phyloP scores from a whole-genome alignment of 1,140 invertebrate genomes.

The Drosophila sechellia region DNA sequence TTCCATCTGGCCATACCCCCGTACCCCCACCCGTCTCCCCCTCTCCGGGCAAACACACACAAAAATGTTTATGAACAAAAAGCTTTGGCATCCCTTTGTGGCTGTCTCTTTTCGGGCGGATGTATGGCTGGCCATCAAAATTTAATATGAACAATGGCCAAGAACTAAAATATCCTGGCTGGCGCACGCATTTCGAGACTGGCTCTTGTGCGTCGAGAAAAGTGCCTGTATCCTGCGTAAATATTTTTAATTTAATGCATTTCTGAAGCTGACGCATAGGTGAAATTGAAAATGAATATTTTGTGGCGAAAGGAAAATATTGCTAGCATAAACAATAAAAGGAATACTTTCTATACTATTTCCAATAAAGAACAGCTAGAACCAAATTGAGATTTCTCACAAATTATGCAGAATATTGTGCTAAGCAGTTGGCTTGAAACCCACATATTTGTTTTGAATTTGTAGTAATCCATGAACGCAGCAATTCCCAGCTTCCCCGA shows the following conservation, averaged over 20 bases:
- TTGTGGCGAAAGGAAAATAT: neutral
- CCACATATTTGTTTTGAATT: neutral
- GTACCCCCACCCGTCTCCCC: neutral
- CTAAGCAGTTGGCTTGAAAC: neutral
- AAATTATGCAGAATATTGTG: neutral
- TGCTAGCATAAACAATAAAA: neutral
- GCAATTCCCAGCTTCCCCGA: slow-evolving; percentile 28
- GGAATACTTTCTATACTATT: neutral
- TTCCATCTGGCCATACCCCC: neutral
- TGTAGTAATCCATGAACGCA: neutral
- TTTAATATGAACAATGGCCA: slow-evolving; percentile 60
- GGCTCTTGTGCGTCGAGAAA: neutral
- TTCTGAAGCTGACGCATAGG: slow-evolving; percentile 19
- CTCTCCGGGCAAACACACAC: slow-evolving; percentile 43
- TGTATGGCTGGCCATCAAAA: slow-evolving; percentile 54
- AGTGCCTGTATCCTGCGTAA: slow-evolving; percentile 23
- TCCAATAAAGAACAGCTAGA: neutral
- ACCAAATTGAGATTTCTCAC: neutral
- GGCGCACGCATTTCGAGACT: slow-evolving; percentile 24
- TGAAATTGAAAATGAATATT: slow-evolving; percentile 11
- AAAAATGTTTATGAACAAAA: slow-evolving; percentile 68
- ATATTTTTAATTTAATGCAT: slow-evolving; percentile 48
- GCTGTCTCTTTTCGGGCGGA: neutral
- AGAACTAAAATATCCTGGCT: slow-evolving; percentile 33
- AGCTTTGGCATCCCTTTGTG: slow-evolving; percentile 64